A percentile compares a stretch with the other conserved stretches of the same genome.
phyloP scores from a whole-genome alignment of 1,140 invertebrate species.

The Anastatus disparis region DNA sequence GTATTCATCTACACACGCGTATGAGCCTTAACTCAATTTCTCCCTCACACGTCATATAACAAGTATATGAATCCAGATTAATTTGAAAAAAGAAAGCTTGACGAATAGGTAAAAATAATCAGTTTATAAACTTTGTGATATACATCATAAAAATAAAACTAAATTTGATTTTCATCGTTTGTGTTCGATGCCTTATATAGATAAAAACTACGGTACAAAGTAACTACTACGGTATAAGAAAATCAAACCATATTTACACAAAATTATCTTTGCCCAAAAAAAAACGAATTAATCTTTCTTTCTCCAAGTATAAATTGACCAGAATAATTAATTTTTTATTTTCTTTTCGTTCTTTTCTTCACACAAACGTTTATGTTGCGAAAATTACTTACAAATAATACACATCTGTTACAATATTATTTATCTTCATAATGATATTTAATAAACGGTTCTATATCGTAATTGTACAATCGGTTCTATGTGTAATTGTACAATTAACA shows the following conservation, averaged over 20 bases:
- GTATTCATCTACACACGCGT: neutral
- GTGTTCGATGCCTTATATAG: neutral
- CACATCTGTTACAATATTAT: neutral
- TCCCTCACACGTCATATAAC: neutral
- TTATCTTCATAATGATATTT: neutral
- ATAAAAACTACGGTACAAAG: neutral
- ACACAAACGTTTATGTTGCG: neutral
- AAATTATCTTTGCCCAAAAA: neutral
- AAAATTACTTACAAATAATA: neutral
- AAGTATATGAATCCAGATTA: neutral
- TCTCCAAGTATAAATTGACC: neutral
- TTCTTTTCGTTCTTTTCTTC: neutral
- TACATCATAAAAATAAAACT: neutral
- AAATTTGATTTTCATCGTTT: neutral
- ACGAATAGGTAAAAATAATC: neutral
- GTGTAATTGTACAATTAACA: neutral
- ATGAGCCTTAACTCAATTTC: neutral
- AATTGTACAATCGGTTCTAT: neutral
- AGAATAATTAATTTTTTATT: neutral
- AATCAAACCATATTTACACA: conserved; percentile 12
- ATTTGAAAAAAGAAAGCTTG: neutral
- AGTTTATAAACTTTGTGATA: neutral
- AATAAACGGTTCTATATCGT: neutral
- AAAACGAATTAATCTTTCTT: neutral
- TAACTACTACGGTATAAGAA: neutral